These are phyloP conservation scores for Noctua comes DNA, from an alignment of 2,888 invertebrate genomes.

Conservation along the genomic window DNA sequence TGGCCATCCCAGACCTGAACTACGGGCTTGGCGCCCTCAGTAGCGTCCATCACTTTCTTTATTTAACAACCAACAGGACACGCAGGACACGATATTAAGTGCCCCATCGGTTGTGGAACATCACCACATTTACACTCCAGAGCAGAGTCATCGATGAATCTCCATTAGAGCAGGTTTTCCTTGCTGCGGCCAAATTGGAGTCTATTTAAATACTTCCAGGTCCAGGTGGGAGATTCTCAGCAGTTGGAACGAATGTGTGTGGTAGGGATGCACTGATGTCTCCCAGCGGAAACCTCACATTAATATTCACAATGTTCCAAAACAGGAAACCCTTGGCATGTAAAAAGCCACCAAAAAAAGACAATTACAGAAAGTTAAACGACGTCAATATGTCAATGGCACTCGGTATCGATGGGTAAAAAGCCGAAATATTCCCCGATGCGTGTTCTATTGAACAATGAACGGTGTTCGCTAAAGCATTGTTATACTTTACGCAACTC, in stretches of 20 bases:
- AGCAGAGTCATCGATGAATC: background rate
- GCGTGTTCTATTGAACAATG: slow-evolving; percentile 54
- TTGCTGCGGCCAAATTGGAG: background rate
- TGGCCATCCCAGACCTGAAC: background rate
- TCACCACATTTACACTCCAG: background rate
- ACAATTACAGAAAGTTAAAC: slow-evolving; percentile 40
- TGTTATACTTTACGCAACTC: slow-evolving; percentile 51
- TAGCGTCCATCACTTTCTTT: background rate
- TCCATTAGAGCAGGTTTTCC: background rate
- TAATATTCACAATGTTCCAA: background rate
- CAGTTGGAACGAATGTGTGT: background rate
- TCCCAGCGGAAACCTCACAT: background rate
- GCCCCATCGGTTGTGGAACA: background rate
- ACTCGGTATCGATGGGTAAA: slow-evolving; percentile 42
- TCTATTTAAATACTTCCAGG: background rate
- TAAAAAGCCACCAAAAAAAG: slow-evolving; percentile 10
- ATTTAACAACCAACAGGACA: background rate
- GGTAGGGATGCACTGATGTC: background rate
- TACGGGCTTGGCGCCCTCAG: background rate
- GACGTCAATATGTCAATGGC: slow-evolving; percentile 50
- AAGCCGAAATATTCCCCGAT: slow-evolving; percentile 50
- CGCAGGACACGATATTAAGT: background rate
- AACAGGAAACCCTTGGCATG: background rate
- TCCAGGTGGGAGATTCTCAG: background rate
- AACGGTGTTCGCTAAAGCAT: slow-evolving; percentile 51